A percentile compares a stretch with the other conserved stretches of the same genome.
These are phyloP conservation scores for Dipodomys ordii DNA, from an alignment of 2,113 vertebrate species.

Conservation along the genomic window DNA sequence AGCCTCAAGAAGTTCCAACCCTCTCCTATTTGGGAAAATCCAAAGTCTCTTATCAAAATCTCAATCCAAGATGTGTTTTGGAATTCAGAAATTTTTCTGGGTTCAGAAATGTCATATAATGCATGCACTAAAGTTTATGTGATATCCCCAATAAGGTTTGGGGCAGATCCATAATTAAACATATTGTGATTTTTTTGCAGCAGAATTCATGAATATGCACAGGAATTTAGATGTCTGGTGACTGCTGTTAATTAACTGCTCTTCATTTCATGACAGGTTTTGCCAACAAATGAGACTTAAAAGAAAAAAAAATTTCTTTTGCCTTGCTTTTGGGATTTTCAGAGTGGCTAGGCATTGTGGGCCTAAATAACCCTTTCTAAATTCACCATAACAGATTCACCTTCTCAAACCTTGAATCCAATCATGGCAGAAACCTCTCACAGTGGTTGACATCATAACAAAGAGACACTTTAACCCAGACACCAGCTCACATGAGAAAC, in stretches of 20 bases:
- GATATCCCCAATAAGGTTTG: background rate
- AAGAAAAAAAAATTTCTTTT: background rate
- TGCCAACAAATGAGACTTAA: background rate
- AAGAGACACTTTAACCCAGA: background rate
- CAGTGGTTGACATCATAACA: background rate
- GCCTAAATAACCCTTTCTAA: background rate
- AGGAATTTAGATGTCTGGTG: background rate
- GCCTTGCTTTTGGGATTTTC: background rate
- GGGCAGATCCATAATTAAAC: background rate
- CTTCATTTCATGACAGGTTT: slow-evolving; percentile 4
- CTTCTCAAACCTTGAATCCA: background rate
- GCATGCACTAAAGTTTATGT: background rate
- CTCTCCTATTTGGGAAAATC: background rate
- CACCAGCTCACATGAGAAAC: background rate
- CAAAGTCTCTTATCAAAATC: background rate
- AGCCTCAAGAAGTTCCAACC: background rate
- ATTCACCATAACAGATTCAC: background rate
- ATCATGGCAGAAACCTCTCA: background rate
- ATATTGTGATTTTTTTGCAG: background rate
- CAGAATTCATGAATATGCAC: background rate
- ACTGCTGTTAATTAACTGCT: background rate
- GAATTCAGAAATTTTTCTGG: slow-evolving; percentile 1
- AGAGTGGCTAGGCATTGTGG: background rate
- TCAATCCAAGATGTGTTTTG: background rate
- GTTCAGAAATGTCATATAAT: background rate